These are phyloP conservation scores for Takifugu flavidus DNA, from an alignment of 2,113 vertebrate species.

Conservation along the genomic window DNA sequence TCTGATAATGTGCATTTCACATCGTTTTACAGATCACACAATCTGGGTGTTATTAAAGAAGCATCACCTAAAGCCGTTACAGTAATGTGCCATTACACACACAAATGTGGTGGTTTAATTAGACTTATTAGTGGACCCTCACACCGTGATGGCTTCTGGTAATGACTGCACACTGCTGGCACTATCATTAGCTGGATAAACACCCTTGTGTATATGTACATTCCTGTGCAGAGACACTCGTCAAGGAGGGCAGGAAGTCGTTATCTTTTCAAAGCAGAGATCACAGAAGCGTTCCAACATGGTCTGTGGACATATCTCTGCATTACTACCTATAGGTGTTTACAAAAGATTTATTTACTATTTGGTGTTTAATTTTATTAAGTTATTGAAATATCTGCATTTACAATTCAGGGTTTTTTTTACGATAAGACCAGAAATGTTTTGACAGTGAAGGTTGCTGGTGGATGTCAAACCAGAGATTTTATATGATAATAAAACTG, in stretches of 20 bases:
- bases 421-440: no score
- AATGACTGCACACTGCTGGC: slow-evolving; percentile 48
- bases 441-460: no score
- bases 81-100: slow-evolving; percentile 3
- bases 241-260: no score
- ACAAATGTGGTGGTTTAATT: slow-evolving; percentile 40
- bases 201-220: neutral
- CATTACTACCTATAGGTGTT: neutral
- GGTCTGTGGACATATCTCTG: neutral
- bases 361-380: neutral
- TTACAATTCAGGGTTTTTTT: no score
- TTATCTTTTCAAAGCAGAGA: no score
- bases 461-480: neutral
- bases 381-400: no score
- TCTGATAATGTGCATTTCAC: neutral
- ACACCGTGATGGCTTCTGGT: slow-evolving; percentile 32
- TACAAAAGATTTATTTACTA: neutral
- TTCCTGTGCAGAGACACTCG: neutral
- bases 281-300: neutral
- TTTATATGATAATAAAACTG: neutral
- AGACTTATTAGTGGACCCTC: slow-evolving; percentile 30
- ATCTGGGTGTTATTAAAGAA: no score
- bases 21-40: neutral
- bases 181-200: slow-evolving; percentile 30
- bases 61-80: neutral